A percentile compares a stretch with the other conserved stretches of the same genome.
Conservation (phyloP, 35 echinoderm and acorn worm species). For the Apostichopus californicus region DNA sequence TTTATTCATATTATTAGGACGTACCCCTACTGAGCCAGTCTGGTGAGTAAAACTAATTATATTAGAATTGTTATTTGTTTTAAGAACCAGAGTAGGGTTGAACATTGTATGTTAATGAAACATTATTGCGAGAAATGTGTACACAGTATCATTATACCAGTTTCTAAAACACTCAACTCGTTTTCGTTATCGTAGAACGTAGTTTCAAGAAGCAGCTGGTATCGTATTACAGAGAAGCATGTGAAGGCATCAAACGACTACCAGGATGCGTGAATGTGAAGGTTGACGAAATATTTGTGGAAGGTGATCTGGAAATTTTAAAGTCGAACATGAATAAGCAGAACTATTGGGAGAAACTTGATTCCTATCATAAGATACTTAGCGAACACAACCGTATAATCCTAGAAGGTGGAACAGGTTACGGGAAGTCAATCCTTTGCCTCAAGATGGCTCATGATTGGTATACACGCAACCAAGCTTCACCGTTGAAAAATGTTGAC, state of each 20-base stretch:
- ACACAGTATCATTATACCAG: too few relatives aligned
- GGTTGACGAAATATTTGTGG: neutral
- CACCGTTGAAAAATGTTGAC: conserved; percentile 27
- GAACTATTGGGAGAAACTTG: conserved; percentile 5
- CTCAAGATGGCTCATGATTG: conserved; percentile 19
- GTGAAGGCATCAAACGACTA: neutral
- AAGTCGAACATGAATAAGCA: neutral
- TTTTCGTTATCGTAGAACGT: too few relatives aligned
- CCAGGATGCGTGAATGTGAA: neutral
- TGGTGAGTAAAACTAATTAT: too few relatives aligned
- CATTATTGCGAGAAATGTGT: too few relatives aligned
- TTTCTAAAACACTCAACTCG: too few relatives aligned
- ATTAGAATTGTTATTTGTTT: too few relatives aligned
- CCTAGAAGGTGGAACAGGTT: conserved; percentile 2
- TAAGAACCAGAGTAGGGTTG: too few relatives aligned
- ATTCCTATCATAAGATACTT: conserved; percentile 7
- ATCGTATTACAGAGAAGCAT: neutral
- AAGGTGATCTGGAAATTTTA: neutral
- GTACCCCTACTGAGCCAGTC: too few relatives aligned
- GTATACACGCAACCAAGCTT: neutral
- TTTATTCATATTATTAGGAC: too few relatives aligned
- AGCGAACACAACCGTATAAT: neutral
- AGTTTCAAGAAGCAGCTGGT: neutral
- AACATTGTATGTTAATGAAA: too few relatives aligned
- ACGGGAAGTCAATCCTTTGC: conserved; percentile 18